Base-by-base conservation (phyloP, 2,888 invertebrate species). In the Invenusta paracnida region DNA sequence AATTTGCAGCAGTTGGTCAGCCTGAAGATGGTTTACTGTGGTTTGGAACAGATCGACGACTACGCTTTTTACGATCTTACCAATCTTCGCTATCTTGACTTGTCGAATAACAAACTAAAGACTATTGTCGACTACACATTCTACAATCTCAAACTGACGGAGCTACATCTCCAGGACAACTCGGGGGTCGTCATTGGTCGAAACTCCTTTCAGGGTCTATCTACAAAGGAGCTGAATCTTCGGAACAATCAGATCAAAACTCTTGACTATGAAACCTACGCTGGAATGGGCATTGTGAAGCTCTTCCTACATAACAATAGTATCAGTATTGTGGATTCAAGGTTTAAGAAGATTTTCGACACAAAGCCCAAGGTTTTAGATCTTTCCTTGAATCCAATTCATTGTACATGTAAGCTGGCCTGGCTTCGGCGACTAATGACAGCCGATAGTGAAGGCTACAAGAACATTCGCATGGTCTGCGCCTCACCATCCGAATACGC, bases 101-200 rank as follows among this genome's bases (percentile, higher is more conserved):
- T 85, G 25, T 85, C 85, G 5, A n/a, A 85, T 29, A 85, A 85
- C 83, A 66, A 67, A 11, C n/a, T 85, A 25, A 85, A 30, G 27
- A 2, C 83, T 25, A 85, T 85, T 23, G 29, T 27, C 28, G 67
- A 66, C 25, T 67, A n/a, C 23, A 85, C 85, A n/a, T 85, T 85
- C 48, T 28, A 28, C 1, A 27, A 2, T 11, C 25, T 85, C 2
- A 5, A 85, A 67, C 28, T 85, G 67, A 83, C 17, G 25, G 23
- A 81, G 11, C 79, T 85, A 5, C 67, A 81, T 29, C 67, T 85
- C 1, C 5, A 25, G 29, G 85, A 81, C 1, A 85, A 85, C 48
- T n/a, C 27, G 2, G 85, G 85, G 5, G 17, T 85, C 29, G 2
- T 27, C 5, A 27, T 85, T 27, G 29, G 25, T 67, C 48, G 67